These are phyloP conservation scores for Hippoglossus hippoglossus DNA, from an alignment of 2,797 vertebrate species.

Conservation along the genomic window DNA sequence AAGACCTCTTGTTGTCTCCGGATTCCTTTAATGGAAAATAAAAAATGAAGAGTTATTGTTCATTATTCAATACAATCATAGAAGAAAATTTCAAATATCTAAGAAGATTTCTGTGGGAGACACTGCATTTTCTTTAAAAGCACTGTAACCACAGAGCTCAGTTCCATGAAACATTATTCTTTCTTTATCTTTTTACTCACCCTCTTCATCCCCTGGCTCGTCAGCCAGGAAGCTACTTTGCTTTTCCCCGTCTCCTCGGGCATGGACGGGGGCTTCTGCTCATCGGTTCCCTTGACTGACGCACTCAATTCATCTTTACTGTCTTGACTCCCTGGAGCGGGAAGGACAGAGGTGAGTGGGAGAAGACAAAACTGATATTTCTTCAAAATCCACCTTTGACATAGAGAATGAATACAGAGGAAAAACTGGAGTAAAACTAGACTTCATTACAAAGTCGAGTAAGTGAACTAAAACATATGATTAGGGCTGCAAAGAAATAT, in stretches of 20 bases:
- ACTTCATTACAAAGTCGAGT: too few relatives aligned
- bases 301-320: constrained; percentile 83
- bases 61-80: background rate
- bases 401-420: background rate
- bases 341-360: constrained; percentile 1
- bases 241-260: constrained; percentile 94
- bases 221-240: constrained; percentile 97
- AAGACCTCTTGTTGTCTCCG: constrained; percentile 75
- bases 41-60: background rate
- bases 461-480: too few relatives aligned
- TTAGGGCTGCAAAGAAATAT: background rate
- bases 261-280: constrained; percentile 89
- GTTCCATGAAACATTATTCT: background rate
- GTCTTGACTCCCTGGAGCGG: constrained; percentile 83
- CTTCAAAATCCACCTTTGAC: background rate
- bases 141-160: background rate
- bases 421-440: background rate
- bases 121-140: background rate
- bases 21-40: constrained; percentile 80
- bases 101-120: background rate
- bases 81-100: background rate
- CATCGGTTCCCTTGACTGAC: constrained; percentile 67
- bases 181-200: constrained; percentile 49
- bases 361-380: constrained; percentile 13
- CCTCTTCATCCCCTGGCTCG: constrained; percentile 85